Percentiles rank a stretch among this genome's conserved stretches.
These are phyloP conservation scores for Carabus problematicus DNA, from an alignment of 2,888 invertebrate genomes.

Conservation along the genomic window DNA sequence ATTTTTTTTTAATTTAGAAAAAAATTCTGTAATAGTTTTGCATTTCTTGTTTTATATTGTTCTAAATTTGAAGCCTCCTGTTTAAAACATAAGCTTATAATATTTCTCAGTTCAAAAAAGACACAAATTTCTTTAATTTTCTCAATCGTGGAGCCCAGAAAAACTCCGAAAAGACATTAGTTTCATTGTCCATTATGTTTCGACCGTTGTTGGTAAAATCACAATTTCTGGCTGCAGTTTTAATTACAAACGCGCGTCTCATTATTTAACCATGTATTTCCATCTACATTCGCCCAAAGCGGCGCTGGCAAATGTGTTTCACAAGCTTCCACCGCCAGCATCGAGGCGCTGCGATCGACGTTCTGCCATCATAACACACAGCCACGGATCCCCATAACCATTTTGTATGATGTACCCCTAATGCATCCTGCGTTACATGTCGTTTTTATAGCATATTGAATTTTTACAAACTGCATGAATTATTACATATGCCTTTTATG, in stretches of 20 bases:
- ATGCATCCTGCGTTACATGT: conserved; percentile 33
- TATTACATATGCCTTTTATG: conserved; percentile 14
- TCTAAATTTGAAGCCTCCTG: too few relatives aligned
- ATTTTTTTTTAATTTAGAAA: too few relatives aligned
- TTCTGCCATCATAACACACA: neutral
- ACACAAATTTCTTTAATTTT: too few relatives aligned
- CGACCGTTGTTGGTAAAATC: neutral
- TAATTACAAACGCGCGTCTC: neutral
- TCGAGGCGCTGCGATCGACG: conserved; percentile 19
- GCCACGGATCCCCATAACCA: conserved; percentile 25
- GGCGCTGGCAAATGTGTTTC: too few relatives aligned
- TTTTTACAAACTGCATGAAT: conserved; percentile 41
- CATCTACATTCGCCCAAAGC: too few relatives aligned
- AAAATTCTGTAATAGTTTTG: too few relatives aligned
- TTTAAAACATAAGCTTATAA: too few relatives aligned
- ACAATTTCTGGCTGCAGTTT: neutral
- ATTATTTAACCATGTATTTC: conserved; percentile 3
- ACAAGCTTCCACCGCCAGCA: neutral
- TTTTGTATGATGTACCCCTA: conserved; percentile 33
- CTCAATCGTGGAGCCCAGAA: too few relatives aligned
- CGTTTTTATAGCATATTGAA: conserved; percentile 42
- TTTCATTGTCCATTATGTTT: neutral
- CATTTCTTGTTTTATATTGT: too few relatives aligned
- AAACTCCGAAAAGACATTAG: neutral
- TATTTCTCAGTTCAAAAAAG: too few relatives aligned